Conservation (phyloP, 2,797 vertebrate species). For the Meda fulgida region DNA sequence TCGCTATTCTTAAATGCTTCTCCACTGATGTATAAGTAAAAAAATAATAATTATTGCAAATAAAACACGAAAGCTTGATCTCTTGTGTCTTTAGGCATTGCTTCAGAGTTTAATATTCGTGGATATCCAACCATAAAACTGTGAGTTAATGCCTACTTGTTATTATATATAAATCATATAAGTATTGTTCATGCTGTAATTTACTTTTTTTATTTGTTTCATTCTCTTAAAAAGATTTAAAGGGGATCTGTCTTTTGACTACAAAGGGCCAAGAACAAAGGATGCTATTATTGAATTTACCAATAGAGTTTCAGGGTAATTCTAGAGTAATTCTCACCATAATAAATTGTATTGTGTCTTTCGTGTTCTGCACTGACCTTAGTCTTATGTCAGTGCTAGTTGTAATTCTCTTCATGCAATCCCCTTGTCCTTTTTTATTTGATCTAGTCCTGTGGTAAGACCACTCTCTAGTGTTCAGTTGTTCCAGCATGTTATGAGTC, state of each 20-base stretch:
- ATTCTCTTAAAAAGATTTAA: constrained; percentile 81
- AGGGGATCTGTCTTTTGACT: constrained; percentile 87
- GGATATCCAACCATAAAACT: constrained; percentile 92
- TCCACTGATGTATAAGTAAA: background rate
- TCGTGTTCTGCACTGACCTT: background rate
- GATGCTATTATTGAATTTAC: constrained; percentile 93
- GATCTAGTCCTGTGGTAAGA: constrained; percentile 85
- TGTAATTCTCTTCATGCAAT: constrained; percentile 21
- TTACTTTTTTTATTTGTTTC: background rate
- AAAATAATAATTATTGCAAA: background rate
- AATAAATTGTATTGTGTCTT: background rate
- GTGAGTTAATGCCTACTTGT: constrained; percentile 78
- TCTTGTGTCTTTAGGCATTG: constrained; percentile 80
- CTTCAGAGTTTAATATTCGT: constrained; percentile 88
- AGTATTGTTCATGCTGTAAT: background rate
- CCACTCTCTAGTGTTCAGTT: constrained; percentile 85
- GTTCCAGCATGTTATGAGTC: constrained; percentile 88
- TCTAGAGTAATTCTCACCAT: background rate
- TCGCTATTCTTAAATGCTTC: background rate
- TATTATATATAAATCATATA: background rate
- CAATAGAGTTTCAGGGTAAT: constrained; percentile 89
- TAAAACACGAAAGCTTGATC: background rate
- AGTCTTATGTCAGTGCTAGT: background rate
- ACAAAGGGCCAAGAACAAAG: constrained; percentile 87
- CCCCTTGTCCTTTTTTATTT: constrained; percentile 10